Base-by-base conservation (phyloP, 2,797 vertebrate genomes). In the Rhinophrynus dorsalis region DNA sequence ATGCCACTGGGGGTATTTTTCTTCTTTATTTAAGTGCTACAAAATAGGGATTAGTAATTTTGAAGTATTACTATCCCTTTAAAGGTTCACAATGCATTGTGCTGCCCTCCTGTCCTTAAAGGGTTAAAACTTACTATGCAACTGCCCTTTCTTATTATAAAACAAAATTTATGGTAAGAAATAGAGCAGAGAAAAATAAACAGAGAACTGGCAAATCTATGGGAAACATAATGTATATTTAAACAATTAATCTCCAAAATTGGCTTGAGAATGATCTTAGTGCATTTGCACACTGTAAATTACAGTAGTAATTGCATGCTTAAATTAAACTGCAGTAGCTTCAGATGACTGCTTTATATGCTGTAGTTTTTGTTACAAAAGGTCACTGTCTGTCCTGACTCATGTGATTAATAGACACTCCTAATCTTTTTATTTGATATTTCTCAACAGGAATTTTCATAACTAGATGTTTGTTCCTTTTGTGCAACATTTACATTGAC, bases 261-360 rank as follows among this genome's bases (percentile, higher is more conserved):
- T 55, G 48, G 45, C 17, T 35, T 10, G 37, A 69, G 37, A 70
- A 62, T 55, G 37, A 40, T 59, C 26, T 55, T 54, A 69, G 48
- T 54, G 29, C 67, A 61, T 69, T 69, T 62, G 17, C 50, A 54
- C 20, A 35, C 57, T 61, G 38, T 69, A 69, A 61, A 69, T 69
- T 50, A 51, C 37, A 62, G 20, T 62, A 26, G 58, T 44, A 61
- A 61, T 61, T 59, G 45, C 57, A 61, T 37, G 26, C 26, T n/a
- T 61, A 54, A 52, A 60, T 62, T 12, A 58, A 33, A 20, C 38
- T 15, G 27, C 11, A 54, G 29, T 69, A 32, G 38, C 58, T 48
- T 62, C 47, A 54, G 54, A 51, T 68, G 66, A 44, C 45, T 60
- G 58, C 38, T 54, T 62, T 40, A n/a, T 62, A 32, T 44, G 23